Evolutionary conservation across 2,797 vertebrate species (phyloP).

Genomic region (Falco peregrinus): DNA sequence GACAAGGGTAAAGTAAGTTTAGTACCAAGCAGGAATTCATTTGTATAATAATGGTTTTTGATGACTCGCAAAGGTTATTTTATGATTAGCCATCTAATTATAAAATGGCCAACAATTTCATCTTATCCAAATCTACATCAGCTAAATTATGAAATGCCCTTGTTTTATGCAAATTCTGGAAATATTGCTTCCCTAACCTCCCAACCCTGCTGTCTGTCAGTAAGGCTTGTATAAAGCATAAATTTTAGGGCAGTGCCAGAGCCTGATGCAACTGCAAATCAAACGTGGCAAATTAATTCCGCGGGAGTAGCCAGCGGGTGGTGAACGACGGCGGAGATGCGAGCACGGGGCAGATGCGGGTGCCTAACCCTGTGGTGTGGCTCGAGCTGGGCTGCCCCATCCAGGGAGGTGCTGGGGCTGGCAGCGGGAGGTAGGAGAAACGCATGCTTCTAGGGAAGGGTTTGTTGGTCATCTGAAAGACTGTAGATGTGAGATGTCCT

Average conservation of each 20-base stretch:
- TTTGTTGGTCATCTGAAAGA: accelerated
- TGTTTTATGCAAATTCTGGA: constrained; percentile 66
- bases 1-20: constrained; percentile 30
- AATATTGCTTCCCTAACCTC: constrained; percentile 62
- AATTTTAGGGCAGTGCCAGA: constrained; percentile 6
- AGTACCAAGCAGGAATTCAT: constrained; percentile 41
- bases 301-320: accelerated
- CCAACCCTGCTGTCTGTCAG: constrained; percentile 52
- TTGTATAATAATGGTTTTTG: constrained; percentile 58
- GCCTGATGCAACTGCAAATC: neutral
- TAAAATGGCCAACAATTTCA: constrained; percentile 51
- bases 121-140: constrained; percentile 60
- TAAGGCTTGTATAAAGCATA: neutral
- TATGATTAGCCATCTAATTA: constrained; percentile 70
- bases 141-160: constrained; percentile 60
- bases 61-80: constrained; percentile 60
- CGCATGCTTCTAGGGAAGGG: neutral
- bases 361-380: accelerated
- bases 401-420: neutral
- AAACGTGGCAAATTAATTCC: neutral
- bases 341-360: accelerated
- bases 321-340: accelerated
- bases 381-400: neutral
- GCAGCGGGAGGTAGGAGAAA: neutral
- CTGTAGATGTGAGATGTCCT: neutral